Evolutionary conservation across 2,113 vertebrate genomes (phyloP).

Genomic region (Centropristis striata): DNA sequence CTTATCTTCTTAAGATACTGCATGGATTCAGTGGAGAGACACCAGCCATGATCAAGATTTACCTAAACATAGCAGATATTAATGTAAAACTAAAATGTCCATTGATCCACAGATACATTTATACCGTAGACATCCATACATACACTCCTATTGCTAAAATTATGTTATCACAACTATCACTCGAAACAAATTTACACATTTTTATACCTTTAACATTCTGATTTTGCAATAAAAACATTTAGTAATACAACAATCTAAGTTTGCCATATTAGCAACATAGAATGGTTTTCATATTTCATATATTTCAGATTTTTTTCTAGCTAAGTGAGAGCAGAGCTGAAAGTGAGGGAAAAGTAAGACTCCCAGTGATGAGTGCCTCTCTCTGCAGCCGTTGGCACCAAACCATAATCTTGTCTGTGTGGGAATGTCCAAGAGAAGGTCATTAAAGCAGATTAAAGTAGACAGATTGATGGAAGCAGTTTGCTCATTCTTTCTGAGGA

Average conservation of each 20-base stretch:
- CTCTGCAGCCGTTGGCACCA: constrained; percentile 44
- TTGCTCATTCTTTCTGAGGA: constrained; percentile 61
- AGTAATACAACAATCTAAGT: neutral
- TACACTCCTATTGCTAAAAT: neutral
- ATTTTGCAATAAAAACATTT: neutral
- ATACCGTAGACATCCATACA: neutral
- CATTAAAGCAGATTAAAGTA: constrained; percentile 52
- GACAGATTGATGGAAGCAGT: constrained; percentile 64
- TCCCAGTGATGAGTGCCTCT: constrained; percentile 11
- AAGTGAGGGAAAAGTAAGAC: neutral
- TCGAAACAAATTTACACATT: neutral
- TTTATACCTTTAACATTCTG: neutral
- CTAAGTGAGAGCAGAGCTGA: constrained; percentile 4
- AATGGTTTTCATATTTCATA: no score
- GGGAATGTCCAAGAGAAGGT: constrained; percentile 54
- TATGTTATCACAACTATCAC: no score
- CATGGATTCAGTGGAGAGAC: neutral
- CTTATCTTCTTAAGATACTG: neutral
- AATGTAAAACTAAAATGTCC: no score
- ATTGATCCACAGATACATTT: no score
- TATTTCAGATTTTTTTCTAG: neutral
- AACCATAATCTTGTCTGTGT: constrained; percentile 54
- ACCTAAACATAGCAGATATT: no score
- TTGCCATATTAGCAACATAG: neutral
- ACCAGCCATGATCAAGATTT: neutral